Conservation (phyloP, 2,113 vertebrate genomes). For the Thinocorus orbignyianus region DNA sequence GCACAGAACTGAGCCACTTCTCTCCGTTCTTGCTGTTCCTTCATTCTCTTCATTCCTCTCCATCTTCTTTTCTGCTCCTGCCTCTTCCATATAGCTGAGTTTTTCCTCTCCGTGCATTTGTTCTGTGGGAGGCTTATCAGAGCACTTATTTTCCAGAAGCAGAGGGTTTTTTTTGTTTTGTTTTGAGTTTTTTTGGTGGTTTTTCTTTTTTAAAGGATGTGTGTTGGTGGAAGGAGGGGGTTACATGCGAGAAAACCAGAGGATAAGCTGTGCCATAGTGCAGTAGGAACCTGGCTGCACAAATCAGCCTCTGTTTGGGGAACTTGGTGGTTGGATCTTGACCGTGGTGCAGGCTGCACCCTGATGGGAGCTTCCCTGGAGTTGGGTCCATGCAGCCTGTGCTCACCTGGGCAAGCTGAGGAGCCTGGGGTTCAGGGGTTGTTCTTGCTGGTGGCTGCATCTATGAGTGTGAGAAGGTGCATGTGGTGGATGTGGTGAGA, state of each 20-base stretch:
- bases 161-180: not conserved
- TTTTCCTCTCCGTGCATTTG: not conserved
- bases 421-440: not conserved
- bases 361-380: not conserved
- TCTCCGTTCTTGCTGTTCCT: not conserved
- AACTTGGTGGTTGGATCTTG: not conserved
- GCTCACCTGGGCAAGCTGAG: not conserved
- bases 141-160: not conserved
- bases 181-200: no score
- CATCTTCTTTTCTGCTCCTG: not conserved
- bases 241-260: not conserved
- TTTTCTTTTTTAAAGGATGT: not conserved
- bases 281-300: not conserved
- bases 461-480: fast-evolving
- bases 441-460: not conserved
- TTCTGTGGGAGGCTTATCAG: fast-evolving
- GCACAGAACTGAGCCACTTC: fast-evolving
- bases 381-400: not conserved
- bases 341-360: not conserved
- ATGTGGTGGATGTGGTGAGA: fast-evolving
- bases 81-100: not conserved
- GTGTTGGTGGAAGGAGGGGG: not conserved
- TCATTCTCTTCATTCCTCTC: not conserved
- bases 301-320: not conserved
- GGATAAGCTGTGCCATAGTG: fast-evolving